Percentiles rank a stretch among this genome's conserved stretches.
These are phyloP conservation scores for Apis florea DNA, from an alignment of 1,140 invertebrate species.

Conservation along the genomic window DNA sequence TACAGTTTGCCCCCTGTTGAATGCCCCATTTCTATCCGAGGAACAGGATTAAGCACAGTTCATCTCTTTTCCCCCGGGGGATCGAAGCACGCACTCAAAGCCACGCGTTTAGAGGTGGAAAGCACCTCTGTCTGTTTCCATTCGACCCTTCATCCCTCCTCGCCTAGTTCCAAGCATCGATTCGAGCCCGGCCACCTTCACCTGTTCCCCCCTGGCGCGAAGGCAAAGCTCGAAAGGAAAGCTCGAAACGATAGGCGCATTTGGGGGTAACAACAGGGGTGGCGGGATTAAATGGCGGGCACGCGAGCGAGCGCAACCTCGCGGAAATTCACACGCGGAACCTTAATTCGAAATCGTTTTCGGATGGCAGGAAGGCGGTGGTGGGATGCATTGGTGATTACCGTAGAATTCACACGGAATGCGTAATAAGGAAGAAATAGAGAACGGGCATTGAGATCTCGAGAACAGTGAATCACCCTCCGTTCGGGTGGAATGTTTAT, in stretches of 20 bases:
- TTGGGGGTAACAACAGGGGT: background rate
- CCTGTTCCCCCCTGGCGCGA: background rate
- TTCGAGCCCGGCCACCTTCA: background rate
- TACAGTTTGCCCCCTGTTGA: no score
- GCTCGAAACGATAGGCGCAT: background rate
- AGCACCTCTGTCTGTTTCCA: background rate
- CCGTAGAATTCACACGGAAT: background rate
- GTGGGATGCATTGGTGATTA: background rate
- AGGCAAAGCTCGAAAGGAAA: background rate
- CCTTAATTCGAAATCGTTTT: background rate
- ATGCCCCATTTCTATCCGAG: slow-evolving; percentile 33
- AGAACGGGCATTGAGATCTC: background rate
- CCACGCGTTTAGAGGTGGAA: background rate
- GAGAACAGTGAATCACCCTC: background rate
- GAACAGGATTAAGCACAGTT: slow-evolving; percentile 33
- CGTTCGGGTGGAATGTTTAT: background rate
- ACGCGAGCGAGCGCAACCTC: background rate
- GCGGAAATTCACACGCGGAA: background rate
- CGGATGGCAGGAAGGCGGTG: background rate
- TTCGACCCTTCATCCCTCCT: background rate
- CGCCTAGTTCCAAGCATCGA: background rate
- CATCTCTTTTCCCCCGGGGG: slow-evolving; percentile 7
- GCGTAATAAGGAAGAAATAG: background rate
- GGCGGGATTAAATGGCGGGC: background rate
- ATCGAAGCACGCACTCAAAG: background rate